Conservation (phyloP, 2,888 invertebrate species). For the Troglohyphantes excavatus region DNA sequence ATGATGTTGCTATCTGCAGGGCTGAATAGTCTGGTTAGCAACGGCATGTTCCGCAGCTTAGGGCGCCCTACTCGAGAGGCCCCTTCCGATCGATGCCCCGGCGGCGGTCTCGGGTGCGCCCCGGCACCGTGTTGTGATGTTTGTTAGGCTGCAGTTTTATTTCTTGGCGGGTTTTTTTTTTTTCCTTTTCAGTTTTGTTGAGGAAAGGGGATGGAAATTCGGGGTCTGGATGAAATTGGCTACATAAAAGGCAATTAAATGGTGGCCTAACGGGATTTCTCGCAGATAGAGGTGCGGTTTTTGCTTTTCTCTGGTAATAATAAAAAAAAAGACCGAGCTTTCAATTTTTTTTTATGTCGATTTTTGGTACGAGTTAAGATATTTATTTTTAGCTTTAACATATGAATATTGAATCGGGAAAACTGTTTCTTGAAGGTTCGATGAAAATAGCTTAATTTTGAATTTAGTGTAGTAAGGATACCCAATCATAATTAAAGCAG, state of each 20-base stretch:
- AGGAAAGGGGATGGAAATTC: slow-evolving; percentile 18
- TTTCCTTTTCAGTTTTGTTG: too few relatives aligned
- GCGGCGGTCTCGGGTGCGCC: slow-evolving; percentile 23
- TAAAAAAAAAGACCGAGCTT: slow-evolving; percentile 17
- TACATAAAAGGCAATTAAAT: slow-evolving; percentile 78
- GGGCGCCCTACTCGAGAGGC: slow-evolving; percentile 71
- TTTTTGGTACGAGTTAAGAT: too few relatives aligned
- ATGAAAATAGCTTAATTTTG: too few relatives aligned
- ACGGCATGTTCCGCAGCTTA: slow-evolving; percentile 78
- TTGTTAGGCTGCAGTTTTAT: slow-evolving; percentile 55
- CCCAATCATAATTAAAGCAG: too few relatives aligned
- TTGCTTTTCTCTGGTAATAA: not conserved
- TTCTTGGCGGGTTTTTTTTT: slow-evolving; percentile 26
- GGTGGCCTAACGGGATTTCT: slow-evolving; percentile 65
- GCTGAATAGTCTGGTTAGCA: slow-evolving; percentile 78
- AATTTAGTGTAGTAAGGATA: too few relatives aligned
- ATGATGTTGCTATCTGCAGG: slow-evolving; percentile 78
- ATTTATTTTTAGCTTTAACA: too few relatives aligned
- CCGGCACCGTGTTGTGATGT: slow-evolving; percentile 41
- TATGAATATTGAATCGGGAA: too few relatives aligned
- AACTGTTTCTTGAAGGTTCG: too few relatives aligned
- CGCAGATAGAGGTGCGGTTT: slow-evolving; percentile 37
- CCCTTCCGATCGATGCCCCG: slow-evolving; percentile 62
- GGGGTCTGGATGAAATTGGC: slow-evolving; percentile 70
- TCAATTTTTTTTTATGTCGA: slow-evolving; percentile 29